These are phyloP conservation scores for Pycnomerus fuliginosus DNA, from an alignment of 2,888 invertebrate species.

Conservation along the genomic window DNA sequence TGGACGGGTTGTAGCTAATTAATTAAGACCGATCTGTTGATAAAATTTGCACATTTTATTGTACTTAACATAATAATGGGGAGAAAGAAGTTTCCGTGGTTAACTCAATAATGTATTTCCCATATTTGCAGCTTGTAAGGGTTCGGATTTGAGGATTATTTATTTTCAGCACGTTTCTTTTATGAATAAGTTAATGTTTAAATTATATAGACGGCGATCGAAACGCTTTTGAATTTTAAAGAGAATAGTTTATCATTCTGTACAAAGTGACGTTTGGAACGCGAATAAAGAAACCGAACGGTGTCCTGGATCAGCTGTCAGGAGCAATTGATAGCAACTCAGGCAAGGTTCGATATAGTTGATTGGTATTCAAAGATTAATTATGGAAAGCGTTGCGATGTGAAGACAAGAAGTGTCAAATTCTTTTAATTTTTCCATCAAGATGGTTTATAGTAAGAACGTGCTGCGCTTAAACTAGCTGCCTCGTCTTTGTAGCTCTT, in stretches of 20 bases:
- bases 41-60: too few relatives aligned
- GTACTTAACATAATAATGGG: too few relatives aligned
- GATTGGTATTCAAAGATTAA: background rate
- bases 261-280: slow-evolving; percentile 6
- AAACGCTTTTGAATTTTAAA: slow-evolving; percentile 8
- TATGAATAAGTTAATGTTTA: slow-evolving; percentile 1
- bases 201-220: background rate
- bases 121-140: too few relatives aligned
- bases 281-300: slow-evolving; percentile 3
- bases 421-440: slow-evolving; percentile 23
- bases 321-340: slow-evolving; percentile 8
- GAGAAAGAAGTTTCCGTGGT: too few relatives aligned
- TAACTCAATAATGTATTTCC: too few relatives aligned
- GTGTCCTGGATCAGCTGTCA: slow-evolving; percentile 14
- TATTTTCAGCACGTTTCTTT: too few relatives aligned
- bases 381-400: too few relatives aligned
- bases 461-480: slow-evolving; percentile 27
- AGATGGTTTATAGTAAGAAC: slow-evolving; percentile 28
- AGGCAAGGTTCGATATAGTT: too few relatives aligned
- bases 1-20: too few relatives aligned
- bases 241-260: slow-evolving; percentile 2
- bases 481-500: slow-evolving; percentile 20
- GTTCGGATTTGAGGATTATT: too few relatives aligned
- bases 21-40: too few relatives aligned
- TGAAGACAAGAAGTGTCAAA: too few relatives aligned